A percentile compares a stretch with the other conserved stretches of the same genome.
These are phyloP conservation scores for Graphium colonna DNA, from an alignment of 2,888 invertebrate genomes.

Conservation along the genomic window DNA sequence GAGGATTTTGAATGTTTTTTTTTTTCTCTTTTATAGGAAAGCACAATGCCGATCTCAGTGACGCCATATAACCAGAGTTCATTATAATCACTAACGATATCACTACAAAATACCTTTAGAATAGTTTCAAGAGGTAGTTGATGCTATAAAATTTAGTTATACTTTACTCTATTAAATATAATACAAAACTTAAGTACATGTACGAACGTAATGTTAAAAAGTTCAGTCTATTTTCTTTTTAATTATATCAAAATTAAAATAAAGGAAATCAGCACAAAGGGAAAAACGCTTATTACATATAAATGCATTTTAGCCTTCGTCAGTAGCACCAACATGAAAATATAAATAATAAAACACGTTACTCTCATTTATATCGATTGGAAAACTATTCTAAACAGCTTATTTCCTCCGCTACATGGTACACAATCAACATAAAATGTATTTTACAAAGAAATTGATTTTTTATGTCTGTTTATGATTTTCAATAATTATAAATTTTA, in stretches of 20 bases:
- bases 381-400: neutral
- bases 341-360: constrained; percentile 27
- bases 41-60: constrained; percentile 43
- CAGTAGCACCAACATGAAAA: constrained; percentile 69
- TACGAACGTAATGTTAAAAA: constrained; percentile 6
- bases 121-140: constrained; percentile 69
- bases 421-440: no score
- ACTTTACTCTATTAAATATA: constrained; percentile 45
- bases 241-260: constrained; percentile 22
- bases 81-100: constrained; percentile 54
- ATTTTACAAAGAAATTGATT: no score
- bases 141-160: constrained; percentile 41
- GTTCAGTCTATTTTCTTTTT: constrained; percentile 11
- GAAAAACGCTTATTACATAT: constrained; percentile 30
- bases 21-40: constrained; percentile 48
- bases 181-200: constrained; percentile 61
- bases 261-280: constrained; percentile 30
- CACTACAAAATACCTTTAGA: constrained; percentile 71
- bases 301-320: constrained; percentile 45
- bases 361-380: neutral
- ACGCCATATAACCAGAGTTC: constrained; percentile 36
- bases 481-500: neutral
- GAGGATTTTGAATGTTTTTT: constrained; percentile 48
- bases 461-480: no score
- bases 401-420: neutral